phyloP scores from a whole-genome alignment of 2,113 vertebrate genomes.

The Stictonetta naevosa region DNA sequence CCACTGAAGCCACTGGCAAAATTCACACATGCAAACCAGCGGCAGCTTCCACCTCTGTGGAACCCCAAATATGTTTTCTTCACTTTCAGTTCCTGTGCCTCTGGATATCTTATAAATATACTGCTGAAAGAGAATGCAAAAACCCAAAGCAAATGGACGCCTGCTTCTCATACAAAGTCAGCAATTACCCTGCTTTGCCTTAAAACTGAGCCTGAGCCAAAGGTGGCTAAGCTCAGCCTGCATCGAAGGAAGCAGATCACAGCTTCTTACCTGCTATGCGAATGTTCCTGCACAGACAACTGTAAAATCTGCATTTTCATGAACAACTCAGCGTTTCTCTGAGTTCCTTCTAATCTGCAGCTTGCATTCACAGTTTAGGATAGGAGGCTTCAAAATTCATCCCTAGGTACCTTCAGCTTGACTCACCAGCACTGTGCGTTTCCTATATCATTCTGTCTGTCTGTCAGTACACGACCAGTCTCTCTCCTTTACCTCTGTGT shows the following conservation, averaged over 20 bases:
- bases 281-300: constrained; percentile 32
- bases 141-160: background rate
- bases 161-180: background rate
- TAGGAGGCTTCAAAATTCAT: constrained; percentile 13
- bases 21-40: constrained; percentile 44
- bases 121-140: constrained; percentile 17
- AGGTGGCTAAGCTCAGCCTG: background rate
- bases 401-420: background rate
- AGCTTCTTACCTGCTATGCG: constrained; percentile 35
- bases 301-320: constrained; percentile 64
- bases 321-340: constrained; percentile 52
- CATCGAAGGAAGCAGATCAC: constrained; percentile 9
- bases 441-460: background rate
- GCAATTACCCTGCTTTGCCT: constrained; percentile 14
- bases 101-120: constrained; percentile 20
- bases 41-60: background rate
- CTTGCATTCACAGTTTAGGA: background rate
- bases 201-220: constrained; percentile 13
- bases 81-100: constrained; percentile 2
- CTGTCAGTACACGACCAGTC: background rate
- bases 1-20: background rate
- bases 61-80: constrained; percentile 45
- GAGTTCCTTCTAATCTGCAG: constrained; percentile 27
- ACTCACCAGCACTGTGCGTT: background rate
- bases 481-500: background rate